A percentile compares a stretch with the other conserved stretches of the same genome.
These are phyloP conservation scores for Hydrochoerus hydrochaeris DNA, from an alignment of 2,113 vertebrate genomes.

Conservation along the genomic window DNA sequence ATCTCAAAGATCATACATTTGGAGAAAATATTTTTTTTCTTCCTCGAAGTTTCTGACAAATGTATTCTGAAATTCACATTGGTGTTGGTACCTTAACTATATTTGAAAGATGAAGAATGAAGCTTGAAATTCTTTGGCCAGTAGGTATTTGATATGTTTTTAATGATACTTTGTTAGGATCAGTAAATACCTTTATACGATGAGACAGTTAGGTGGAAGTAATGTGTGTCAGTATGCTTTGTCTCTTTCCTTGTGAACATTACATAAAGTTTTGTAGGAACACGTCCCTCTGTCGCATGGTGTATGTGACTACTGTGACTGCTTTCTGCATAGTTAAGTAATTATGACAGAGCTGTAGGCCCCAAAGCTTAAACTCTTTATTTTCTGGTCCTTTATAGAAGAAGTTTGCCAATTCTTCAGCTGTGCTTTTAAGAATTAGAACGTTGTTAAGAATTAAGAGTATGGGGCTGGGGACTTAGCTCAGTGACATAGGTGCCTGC, in stretches of 20 bases:
- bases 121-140: not conserved
- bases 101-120: constrained; percentile 25
- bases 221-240: not conserved
- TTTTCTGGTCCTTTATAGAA: not conserved
- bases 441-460: not conserved
- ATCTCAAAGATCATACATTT: constrained; percentile 58
- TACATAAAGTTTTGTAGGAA: constrained; percentile 31
- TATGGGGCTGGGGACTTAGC: too few relatives aligned
- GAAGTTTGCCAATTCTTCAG: not conserved
- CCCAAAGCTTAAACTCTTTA: not conserved
- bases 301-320: not conserved
- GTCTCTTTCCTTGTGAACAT: not conserved
- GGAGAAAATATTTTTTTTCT: constrained; percentile 1
- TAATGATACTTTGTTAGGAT: not conserved
- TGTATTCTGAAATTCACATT: constrained; percentile 56
- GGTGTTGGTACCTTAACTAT: constrained; percentile 24
- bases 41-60: constrained; percentile 23
- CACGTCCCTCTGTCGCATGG: not conserved
- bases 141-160: constrained; percentile 31
- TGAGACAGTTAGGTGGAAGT: not conserved
- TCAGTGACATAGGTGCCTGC: too few relatives aligned
- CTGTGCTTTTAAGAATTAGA: not conserved
- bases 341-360: not conserved
- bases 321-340: not conserved
- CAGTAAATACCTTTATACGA: not conserved